Conservation (phyloP, 2,888 invertebrate genomes). For the Octonoba sinensis region DNA sequence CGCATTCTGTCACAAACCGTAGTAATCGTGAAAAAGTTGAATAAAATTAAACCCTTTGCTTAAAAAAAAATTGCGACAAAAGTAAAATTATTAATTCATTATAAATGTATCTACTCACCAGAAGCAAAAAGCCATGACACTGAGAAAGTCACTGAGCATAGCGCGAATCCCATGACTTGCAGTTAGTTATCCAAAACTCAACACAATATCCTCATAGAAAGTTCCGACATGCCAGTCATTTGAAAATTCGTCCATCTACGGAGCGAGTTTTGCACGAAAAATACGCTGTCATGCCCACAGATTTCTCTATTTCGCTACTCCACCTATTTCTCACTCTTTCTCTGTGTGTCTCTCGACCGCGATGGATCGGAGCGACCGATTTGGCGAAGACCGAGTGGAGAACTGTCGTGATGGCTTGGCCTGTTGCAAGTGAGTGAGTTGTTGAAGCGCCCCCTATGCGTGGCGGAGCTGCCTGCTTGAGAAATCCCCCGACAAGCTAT, state of each 20-base stretch:
- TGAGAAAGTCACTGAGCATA: constrained; percentile 15
- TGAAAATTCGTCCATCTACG: neutral
- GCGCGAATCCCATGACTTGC: neutral
- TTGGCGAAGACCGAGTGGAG: no score
- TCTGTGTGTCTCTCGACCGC: no score
- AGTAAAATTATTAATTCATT: no score
- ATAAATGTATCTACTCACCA: neutral
- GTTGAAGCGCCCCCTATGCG: constrained; percentile 51
- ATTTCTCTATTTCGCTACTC: neutral
- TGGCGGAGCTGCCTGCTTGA: constrained; percentile 3
- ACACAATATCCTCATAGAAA: constrained; percentile 18
- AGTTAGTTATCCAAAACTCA: constrained; percentile 9
- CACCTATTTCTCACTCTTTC: neutral
- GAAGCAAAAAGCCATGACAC: constrained; percentile 3
- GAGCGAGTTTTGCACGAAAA: neutral
- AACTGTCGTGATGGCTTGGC: constrained; percentile 16
- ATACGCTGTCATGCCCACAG: constrained; percentile 1
- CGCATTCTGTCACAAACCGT: no score
- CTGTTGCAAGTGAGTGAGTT: constrained; percentile 54
- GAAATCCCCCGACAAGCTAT: neutral
- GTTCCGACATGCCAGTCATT: neutral
- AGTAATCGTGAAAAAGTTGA: no score
- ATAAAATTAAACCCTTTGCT: no score
- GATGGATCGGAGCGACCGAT: neutral
- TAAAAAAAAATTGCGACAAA: no score